Evolutionary conservation across 2,888 invertebrate species (phyloP).

Genomic region (Poecilobothrus nobilitatus): DNA sequence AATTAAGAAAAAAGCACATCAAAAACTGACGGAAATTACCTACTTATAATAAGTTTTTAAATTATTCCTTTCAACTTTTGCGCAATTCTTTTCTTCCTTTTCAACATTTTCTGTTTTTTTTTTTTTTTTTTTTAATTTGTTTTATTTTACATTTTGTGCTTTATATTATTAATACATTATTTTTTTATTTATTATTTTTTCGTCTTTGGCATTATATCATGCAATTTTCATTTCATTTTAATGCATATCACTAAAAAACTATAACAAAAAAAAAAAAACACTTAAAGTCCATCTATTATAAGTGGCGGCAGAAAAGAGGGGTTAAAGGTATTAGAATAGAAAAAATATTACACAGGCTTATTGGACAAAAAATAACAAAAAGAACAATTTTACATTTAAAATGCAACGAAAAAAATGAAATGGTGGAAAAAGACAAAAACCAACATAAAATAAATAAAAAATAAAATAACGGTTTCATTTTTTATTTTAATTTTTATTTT

Average conservation of each 20-base stretch:
- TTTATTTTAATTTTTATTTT: too few species aligned
- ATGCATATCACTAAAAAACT: neutral
- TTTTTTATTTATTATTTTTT: neutral
- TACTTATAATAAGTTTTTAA: conserved; percentile 3
- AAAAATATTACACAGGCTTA: neutral
- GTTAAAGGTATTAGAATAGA: too few species aligned
- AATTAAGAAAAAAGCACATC: neutral
- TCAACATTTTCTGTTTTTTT: neutral
- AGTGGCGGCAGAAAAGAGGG: neutral
- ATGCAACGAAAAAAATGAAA: neutral
- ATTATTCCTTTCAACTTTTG: conserved; percentile 6
- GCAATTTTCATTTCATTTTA: neutral
- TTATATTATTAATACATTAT: neutral
- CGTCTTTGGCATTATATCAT: neutral
- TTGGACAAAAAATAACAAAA: neutral
- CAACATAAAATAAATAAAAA: too few species aligned
- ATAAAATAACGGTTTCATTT: too few species aligned
- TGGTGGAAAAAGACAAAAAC: too few species aligned
- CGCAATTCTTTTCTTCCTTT: neutral
- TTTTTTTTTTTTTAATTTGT: neutral
- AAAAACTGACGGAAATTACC: neutral
- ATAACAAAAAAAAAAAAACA: neutral
- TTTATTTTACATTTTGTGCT: neutral
- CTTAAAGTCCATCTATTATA: neutral
- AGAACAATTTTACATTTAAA: neutral